Evolutionary conservation across 1,140 invertebrate genomes (phyloP).

Genomic region (Homalodisca vitripennis): DNA sequence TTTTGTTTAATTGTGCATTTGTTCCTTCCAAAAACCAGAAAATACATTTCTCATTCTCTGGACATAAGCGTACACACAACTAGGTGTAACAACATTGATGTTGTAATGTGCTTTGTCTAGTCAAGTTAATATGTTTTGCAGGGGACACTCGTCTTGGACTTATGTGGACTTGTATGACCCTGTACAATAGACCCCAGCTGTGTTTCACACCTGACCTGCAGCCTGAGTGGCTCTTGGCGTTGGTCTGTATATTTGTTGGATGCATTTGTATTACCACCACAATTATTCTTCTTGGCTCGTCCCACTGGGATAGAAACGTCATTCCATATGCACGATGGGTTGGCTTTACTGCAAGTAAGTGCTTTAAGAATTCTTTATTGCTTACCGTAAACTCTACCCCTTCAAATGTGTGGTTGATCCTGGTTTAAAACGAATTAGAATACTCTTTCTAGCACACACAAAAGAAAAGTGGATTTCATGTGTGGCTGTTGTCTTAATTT

Average conservation of each 20-base stretch:
- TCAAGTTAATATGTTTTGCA: constrained; percentile 50
- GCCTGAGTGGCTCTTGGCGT: constrained; percentile 86
- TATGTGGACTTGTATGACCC: constrained; percentile 91
- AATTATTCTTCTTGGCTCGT: constrained; percentile 80
- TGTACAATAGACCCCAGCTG: constrained; percentile 84
- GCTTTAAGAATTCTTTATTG: too few relatives aligned
- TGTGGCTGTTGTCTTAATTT: too few relatives aligned
- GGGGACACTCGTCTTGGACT: constrained; percentile 86
- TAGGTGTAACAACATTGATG: neutral
- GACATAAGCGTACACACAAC: too few relatives aligned
- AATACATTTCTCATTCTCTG: too few relatives aligned
- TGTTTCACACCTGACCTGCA: constrained; percentile 85
- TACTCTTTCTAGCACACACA: too few relatives aligned
- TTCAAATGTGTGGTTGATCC: neutral
- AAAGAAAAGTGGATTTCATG: too few relatives aligned
- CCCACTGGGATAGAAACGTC: constrained; percentile 88
- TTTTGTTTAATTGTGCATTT: too few relatives aligned
- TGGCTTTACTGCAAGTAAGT: constrained; percentile 91
- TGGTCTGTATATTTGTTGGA: constrained; percentile 89
- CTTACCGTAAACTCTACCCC: neutral
- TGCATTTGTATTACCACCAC: constrained; percentile 92
- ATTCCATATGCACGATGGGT: constrained; percentile 93
- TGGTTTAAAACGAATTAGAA: constrained; percentile 4
- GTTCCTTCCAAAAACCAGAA: too few relatives aligned
- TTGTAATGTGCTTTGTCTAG: too few relatives aligned